phyloP scores from a whole-genome alignment of 2,113 vertebrate species.

The Gorilla gorilla region DNA sequence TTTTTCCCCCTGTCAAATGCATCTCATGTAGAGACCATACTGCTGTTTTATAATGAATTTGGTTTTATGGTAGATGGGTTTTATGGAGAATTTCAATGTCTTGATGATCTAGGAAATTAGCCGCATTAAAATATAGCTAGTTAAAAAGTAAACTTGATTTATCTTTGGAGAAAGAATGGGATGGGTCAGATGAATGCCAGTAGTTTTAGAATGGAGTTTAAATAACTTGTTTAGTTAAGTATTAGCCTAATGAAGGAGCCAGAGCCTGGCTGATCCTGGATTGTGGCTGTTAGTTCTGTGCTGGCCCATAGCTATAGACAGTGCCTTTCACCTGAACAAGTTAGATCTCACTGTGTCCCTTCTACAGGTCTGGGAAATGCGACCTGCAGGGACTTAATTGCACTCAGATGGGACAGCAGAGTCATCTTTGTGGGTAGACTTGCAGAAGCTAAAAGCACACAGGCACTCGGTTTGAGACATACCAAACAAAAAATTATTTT shows the following conservation, averaged over 20 bases:
- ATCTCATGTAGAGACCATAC: too few species aligned
- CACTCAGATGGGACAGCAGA: fast-evolving
- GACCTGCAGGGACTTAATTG: fast-evolving
- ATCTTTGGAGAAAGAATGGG: neutral
- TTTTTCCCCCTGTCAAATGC: neutral
- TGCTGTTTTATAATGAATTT: neutral
- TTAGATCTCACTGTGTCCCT: neutral
- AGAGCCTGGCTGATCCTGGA: neutral
- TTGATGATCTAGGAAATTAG: neutral
- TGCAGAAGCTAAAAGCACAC: neutral
- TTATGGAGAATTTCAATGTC: neutral
- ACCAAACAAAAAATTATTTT: too few species aligned
- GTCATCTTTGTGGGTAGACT: neutral
- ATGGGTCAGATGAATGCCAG: too few species aligned
- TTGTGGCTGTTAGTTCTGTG: neutral
- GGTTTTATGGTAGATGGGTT: neutral
- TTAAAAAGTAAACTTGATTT: neutral
- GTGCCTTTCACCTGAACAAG: neutral
- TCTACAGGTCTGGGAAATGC: neutral
- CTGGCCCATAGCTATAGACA: neutral
- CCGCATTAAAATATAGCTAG: neutral
- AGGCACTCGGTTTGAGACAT: neutral
- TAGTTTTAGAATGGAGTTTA: neutral
- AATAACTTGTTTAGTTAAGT: neutral
- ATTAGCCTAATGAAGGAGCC: neutral